Evolutionary conservation across 1,140 invertebrate species (phyloP), one percentile per base, ranked within the genome.

Genomic region (Lasioglossum albipes): DNA sequence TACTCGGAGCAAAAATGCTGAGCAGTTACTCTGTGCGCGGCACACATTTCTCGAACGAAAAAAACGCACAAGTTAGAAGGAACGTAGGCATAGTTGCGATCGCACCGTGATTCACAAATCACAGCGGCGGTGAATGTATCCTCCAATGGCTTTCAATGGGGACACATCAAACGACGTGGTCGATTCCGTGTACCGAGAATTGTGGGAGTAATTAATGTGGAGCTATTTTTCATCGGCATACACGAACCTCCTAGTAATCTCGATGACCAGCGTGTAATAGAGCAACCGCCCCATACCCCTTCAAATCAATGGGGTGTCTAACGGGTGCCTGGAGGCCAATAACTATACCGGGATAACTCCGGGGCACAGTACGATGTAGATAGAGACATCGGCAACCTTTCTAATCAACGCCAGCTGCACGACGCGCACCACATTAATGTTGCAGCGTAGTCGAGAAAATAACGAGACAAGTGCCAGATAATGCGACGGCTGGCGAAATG

Each of bases 271-370:
- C 52, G 41, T 62, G 84, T 84, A 86, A 87, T 86, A 82, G 74
- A 86, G 57, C 66, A 78, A 59, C 68, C 67, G 0, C 16, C 22
- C 9, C 27, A 16, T 54, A 10, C 45, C 45, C 71, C 64, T 52
- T 72, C 78, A 87, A 87, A 87, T 87, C 85, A 87, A 86, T 87
- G 84, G 84, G 81, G 81, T 86, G 81, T 84, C 71, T 83, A 87
- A 87, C 85, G 81, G 81, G 57, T 81, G 65, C 49, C 81, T 80
- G 52, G 85, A 74, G 85, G 76, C 77, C 59, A 64, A 81, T 87
- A 83, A 81, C 81, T 77, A 66, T 72, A 64, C 62, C 45, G 41
- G 27, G 75, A 41, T 59, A 62, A 59, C 84, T 49, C 74, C 70
- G 36, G 20, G 61, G 61, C 10, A 18, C 16, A 27, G 54, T 45